A percentile compares a stretch with the other conserved stretches of the same genome.
Evolutionary conservation across 2,797 vertebrate species (phyloP).

Genomic region (Rhinogobio ventralis): DNA sequence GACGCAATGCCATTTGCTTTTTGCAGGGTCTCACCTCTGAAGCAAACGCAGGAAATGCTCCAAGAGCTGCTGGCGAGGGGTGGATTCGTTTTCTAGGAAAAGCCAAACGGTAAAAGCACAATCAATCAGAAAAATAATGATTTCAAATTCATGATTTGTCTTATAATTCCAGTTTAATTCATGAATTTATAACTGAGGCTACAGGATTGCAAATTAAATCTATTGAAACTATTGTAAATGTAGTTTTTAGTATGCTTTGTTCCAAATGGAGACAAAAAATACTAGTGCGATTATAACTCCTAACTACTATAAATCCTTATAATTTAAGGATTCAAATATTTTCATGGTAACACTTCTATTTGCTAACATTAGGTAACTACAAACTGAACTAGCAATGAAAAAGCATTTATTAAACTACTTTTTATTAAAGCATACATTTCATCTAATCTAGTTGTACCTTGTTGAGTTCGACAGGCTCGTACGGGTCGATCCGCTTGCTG

Average conservation of each 20-base stretch:
- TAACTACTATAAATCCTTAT: too few species aligned
- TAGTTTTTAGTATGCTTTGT: background rate
- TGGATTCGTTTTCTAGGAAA: constrained; percentile 88
- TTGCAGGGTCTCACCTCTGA: constrained; percentile 83
- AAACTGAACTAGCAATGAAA: background rate
- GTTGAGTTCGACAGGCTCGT: constrained; percentile 91
- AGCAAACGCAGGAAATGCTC: constrained; percentile 97
- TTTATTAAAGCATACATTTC: background rate
- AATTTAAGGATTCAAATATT: background rate
- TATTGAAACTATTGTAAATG: background rate
- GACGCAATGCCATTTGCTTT: background rate
- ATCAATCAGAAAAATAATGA: background rate
- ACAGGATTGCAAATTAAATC: background rate
- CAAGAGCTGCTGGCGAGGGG: constrained; percentile 92
- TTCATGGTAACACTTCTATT: background rate
- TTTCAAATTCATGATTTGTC: background rate
- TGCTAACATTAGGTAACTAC: background rate
- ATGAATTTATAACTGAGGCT: background rate
- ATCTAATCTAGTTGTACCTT: constrained; percentile 74
- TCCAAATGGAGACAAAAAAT: background rate
- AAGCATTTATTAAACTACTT: background rate
- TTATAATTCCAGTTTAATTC: background rate
- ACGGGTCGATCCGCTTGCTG: constrained; percentile 89
- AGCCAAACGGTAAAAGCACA: constrained; percentile 47
- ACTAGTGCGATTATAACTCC: background rate